Evolutionary conservation across 2,888 invertebrate genomes (phyloP).

Genomic region (Marasmarcha lunaedactyla): DNA sequence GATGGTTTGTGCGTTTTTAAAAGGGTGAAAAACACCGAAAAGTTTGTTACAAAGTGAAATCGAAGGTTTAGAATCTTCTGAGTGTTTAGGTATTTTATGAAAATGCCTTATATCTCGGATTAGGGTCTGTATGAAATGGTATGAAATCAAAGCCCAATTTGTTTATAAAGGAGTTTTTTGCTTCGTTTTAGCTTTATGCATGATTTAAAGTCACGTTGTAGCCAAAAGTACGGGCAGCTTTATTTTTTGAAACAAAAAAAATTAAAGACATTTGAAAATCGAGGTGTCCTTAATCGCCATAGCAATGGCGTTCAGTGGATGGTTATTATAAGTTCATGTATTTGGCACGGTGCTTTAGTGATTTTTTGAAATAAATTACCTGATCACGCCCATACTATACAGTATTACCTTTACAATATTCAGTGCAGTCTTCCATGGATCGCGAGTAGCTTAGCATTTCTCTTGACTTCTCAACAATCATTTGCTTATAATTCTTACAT

Average conservation of each 20-base stretch:
- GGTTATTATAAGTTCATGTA: constrained; percentile 19
- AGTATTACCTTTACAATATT: constrained; percentile 54
- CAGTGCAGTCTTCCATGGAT: constrained; percentile 58
- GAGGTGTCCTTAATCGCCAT: too few relatives aligned
- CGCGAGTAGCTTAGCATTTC: constrained; percentile 26
- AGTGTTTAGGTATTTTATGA: constrained; percentile 53
- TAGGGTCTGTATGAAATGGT: not conserved
- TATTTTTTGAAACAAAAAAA: constrained; percentile 9
- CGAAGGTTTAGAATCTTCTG: constrained; percentile 63
- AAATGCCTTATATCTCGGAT: constrained; percentile 19
- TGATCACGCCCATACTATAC: constrained; percentile 25
- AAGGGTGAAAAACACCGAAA: constrained; percentile 46
- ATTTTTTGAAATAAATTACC: constrained; percentile 41
- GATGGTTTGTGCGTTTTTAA: constrained; percentile 48
- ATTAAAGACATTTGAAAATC: not conserved
- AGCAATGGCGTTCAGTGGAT: not conserved
- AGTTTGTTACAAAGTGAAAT: constrained; percentile 40
- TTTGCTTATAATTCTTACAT: too few relatives aligned
- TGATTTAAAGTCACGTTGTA: constrained; percentile 35
- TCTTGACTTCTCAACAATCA: not conserved
- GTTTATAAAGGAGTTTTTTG: not conserved
- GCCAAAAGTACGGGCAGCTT: constrained; percentile 34
- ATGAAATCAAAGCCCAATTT: not conserved
- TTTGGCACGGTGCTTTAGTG: constrained; percentile 58
- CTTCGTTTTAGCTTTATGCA: not conserved